Percentiles rank a stretch among this genome's conserved stretches.
Conservation (phyloP, 2,797 vertebrate genomes). For the Periophthalmus magnuspinnatus region DNA sequence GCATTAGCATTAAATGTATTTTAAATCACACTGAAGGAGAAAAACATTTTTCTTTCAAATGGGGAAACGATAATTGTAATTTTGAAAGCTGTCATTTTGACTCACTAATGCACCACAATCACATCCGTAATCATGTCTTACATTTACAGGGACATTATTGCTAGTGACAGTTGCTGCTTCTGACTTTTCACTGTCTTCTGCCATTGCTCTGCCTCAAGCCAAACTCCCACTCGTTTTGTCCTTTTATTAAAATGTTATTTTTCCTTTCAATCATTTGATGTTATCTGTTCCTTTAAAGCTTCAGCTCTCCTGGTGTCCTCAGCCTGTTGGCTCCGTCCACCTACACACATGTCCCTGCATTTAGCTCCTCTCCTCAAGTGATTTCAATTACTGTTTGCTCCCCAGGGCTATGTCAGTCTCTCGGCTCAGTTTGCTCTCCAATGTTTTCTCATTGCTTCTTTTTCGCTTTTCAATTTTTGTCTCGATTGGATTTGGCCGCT, state of each 20-base stretch:
- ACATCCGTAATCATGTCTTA: background rate
- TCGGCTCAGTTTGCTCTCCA: slow-evolving; percentile 50
- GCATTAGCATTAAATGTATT: slow-evolving; percentile 8
- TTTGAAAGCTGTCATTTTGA: background rate
- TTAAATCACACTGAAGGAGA: slow-evolving; percentile 6
- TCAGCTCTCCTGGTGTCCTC: slow-evolving; percentile 30
- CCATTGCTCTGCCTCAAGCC: slow-evolving; percentile 10
- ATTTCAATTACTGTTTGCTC: slow-evolving; percentile 66
- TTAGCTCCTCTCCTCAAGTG: slow-evolving; percentile 44
- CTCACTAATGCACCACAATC: background rate
- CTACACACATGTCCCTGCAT: slow-evolving; percentile 32
- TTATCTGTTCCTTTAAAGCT: slow-evolving; percentile 41
- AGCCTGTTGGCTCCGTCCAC: slow-evolving; percentile 29
- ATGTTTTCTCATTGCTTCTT: slow-evolving; percentile 35
- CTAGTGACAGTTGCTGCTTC: background rate
- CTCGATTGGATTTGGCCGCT: slow-evolving; percentile 41
- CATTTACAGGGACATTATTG: background rate
- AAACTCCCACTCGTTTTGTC: slow-evolving; percentile 14
- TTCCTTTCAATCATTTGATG: slow-evolving; percentile 19
- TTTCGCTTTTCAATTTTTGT: slow-evolving; percentile 28
- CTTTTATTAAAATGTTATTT: slow-evolving; percentile 26
- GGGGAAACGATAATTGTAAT: background rate
- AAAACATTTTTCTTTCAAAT: slow-evolving; percentile 10
- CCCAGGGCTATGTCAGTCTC: slow-evolving; percentile 56
- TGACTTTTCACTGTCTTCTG: slow-evolving; percentile 7